Evolutionary conservation across 2,797 vertebrate genomes (phyloP).

Genomic region (Rousettus madagascariensis): DNA sequence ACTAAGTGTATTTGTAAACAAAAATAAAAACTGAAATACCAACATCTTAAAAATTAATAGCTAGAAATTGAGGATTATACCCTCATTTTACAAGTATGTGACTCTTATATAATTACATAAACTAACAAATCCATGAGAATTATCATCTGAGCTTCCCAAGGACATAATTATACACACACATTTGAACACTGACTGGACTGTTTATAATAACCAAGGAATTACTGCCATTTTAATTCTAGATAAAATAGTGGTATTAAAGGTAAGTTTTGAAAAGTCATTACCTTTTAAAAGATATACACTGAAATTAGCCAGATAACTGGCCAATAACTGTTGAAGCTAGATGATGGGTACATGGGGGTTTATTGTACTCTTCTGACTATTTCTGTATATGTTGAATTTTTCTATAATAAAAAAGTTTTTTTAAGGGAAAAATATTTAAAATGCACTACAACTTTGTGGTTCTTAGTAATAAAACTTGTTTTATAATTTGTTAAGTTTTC

Average conservation of each 20-base stretch:
- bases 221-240: conserved; percentile 2
- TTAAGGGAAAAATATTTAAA: neutral
- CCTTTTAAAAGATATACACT: neutral
- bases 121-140: neutral
- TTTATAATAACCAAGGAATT: conserved; percentile 3
- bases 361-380: neutral
- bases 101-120: neutral
- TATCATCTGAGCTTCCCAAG: neutral
- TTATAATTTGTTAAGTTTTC: neutral
- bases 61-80: neutral
- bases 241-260: neutral
- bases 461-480: neutral
- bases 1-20: neutral
- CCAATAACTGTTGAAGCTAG: neutral
- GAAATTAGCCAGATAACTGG: neutral
- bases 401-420: neutral
- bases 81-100: conserved; percentile 9
- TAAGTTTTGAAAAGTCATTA: neutral
- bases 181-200: neutral
- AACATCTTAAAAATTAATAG: neutral
- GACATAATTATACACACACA: neutral
- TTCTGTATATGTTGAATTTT: neutral
- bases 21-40: conserved; percentile 23
- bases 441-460: neutral
- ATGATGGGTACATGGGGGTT: neutral